phyloP scores from a whole-genome alignment of 2,888 invertebrate genomes.

The Blera fallax region DNA sequence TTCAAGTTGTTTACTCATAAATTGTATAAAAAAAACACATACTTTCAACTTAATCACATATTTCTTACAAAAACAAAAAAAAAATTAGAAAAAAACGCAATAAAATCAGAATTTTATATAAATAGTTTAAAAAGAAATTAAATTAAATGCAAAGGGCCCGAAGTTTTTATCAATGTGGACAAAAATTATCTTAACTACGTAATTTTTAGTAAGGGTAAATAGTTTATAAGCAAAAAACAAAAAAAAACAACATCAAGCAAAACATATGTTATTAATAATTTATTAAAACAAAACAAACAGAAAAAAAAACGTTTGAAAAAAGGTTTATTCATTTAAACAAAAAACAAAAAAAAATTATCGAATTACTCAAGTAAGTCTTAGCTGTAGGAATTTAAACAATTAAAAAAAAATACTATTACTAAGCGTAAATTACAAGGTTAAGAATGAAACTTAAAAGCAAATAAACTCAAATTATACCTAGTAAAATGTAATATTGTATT shows the following conservation, averaged over 20 bases:
- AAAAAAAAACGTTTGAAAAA: constrained; percentile 4
- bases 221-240: constrained; percentile 43
- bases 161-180: constrained; percentile 62
- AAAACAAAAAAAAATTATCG: constrained; percentile 53
- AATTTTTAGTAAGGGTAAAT: constrained; percentile 70
- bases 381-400: constrained; percentile 39
- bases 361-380: constrained; percentile 61
- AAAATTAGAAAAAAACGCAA: constrained; percentile 45
- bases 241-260: constrained; percentile 31
- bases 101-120: constrained; percentile 65
- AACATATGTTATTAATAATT: constrained; percentile 58
- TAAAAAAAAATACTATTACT: constrained; percentile 29
- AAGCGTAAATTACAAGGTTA: constrained; percentile 36
- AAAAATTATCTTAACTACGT: constrained; percentile 69
- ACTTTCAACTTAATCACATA: constrained; percentile 65
- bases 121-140: constrained; percentile 2
- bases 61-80: constrained; percentile 50
- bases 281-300: constrained; percentile 42
- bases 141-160: constrained; percentile 45
- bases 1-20: constrained; percentile 65
- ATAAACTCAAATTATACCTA: constrained; percentile 65
- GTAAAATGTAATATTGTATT: constrained; percentile 70
- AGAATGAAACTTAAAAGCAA: constrained; percentile 64
- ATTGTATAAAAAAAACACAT: constrained; percentile 46
- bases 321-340: not conserved